Evolutionary conservation across 2,888 invertebrate species (phyloP).

Genomic region (Lithophane semibrunnea): DNA sequence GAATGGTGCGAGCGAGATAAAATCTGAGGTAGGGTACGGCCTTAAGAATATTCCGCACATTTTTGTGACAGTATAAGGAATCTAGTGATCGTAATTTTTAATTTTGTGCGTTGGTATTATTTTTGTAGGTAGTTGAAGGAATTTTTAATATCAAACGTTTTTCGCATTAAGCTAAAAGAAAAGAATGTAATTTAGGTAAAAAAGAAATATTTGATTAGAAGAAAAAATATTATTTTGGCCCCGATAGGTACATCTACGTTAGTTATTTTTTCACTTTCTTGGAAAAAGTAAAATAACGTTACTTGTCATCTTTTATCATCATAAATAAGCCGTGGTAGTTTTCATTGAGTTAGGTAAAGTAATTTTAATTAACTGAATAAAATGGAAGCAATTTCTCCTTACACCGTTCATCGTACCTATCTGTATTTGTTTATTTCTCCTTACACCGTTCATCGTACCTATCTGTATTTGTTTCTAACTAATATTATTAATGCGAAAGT

Average conservation of each 20-base stretch:
- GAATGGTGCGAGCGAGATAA: no score
- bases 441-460: no score
- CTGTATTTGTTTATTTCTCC: background rate
- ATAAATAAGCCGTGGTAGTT: background rate
- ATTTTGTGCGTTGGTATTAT: slow-evolving; percentile 59
- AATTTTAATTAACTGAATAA: background rate
- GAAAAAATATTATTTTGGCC: background rate
- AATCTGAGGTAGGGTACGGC: no score
- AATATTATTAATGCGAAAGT: no score
- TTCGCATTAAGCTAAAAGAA: slow-evolving; percentile 50
- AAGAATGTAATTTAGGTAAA: slow-evolving; percentile 54
- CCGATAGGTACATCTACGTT: no score
- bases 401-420: no score
- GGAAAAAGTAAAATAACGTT: background rate
- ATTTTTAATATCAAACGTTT: slow-evolving; percentile 38
- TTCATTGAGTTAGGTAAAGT: background rate
- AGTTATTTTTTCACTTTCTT: background rate
- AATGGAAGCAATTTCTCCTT: background rate
- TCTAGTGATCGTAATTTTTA: slow-evolving; percentile 65
- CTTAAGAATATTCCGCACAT: slow-evolving; percentile 68
- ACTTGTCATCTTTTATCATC: background rate
- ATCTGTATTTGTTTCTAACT: background rate
- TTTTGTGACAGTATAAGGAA: slow-evolving; percentile 68
- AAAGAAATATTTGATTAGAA: background rate
- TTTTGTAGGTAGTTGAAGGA: slow-evolving; percentile 16